Evolutionary conservation across 2,797 vertebrate genomes (phyloP).

Genomic region (Perodicticus potto): DNA sequence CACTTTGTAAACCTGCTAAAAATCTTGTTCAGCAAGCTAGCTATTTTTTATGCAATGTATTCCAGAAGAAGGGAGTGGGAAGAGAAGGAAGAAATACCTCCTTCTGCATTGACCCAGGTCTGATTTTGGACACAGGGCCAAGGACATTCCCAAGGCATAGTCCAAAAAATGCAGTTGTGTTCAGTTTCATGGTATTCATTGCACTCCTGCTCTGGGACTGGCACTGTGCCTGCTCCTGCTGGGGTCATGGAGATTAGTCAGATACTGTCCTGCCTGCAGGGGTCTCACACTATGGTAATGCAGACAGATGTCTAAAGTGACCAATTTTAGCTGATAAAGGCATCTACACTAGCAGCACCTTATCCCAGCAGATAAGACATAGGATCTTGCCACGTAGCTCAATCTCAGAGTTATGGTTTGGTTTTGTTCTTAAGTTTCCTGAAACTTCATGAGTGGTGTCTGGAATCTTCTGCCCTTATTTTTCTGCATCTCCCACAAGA

Average conservation of each 20-base stretch:
- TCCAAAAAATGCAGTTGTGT: background rate
- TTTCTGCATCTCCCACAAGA: background rate
- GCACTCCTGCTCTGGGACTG: background rate
- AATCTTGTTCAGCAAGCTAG: background rate
- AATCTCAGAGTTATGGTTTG: background rate
- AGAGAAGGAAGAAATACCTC: background rate
- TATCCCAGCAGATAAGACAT: background rate
- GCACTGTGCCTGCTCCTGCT: background rate
- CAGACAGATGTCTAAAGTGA: background rate
- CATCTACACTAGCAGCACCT: background rate
- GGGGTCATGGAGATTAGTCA: background rate
- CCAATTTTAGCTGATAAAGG: background rate
- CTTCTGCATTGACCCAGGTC: background rate
- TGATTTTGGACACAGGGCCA: constrained; percentile 37
- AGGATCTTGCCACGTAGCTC: constrained; percentile 20
- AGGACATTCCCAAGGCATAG: background rate
- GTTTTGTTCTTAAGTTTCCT: constrained; percentile 1
- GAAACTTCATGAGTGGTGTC: background rate
- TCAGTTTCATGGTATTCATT: background rate
- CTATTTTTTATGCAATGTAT: background rate
- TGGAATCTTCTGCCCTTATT: background rate
- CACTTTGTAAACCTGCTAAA: background rate
- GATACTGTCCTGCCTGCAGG: background rate
- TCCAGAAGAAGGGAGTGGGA: background rate
- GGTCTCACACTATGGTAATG: background rate